Base-by-base conservation (phyloP, 2,113 vertebrate species). In the Saguinus imperator region DNA sequence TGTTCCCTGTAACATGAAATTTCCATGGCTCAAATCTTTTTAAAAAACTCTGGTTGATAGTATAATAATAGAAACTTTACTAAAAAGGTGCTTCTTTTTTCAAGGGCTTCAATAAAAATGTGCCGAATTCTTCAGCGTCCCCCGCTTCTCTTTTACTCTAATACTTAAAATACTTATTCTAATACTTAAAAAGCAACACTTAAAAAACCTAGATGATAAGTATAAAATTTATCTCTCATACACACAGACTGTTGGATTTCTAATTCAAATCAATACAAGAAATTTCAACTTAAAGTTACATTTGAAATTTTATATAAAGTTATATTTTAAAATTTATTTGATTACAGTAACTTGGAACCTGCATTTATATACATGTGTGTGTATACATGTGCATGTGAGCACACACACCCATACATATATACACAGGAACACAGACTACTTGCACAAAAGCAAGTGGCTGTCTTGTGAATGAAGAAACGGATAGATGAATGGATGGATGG, bases 281-380 rank as follows among this genome's bases (percentile, higher is more conserved):
- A 52, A 80, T 29, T 89, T 55, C 25, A 87, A 50, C 7, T 89
- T 68, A 80, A 76, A 92, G 6, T 64, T 85, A 84, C 50, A 43
- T 27, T 92, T 95, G 52, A 94, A 97, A 77, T 52, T 81, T 35
- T 27, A 80, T 87, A 14, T 68, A 80, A 70, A 90, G 6, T 64
- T 81, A 84, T 64, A 55, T 27, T 94, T 95, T 45, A 92, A 97
- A 77, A 58, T 77, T 18, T 27, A 88, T 87, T 95, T 50, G 82
- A 83, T 11, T 25, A 14, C 45, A 68, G 21, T 79, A 50, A 89
- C 45, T 93, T 93, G 82, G 48, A 93, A 91, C 32, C 66, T 77
- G 16, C 94, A 66, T 50, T 55, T 50, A 29, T 55, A 82, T 58
- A 50, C 21, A 25, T 25, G 27, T 61, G 25, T 29, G 25, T 29